These are phyloP conservation scores for Panulirus ornatus DNA, from an alignment of 1,140 invertebrate species.

Conservation along the genomic window DNA sequence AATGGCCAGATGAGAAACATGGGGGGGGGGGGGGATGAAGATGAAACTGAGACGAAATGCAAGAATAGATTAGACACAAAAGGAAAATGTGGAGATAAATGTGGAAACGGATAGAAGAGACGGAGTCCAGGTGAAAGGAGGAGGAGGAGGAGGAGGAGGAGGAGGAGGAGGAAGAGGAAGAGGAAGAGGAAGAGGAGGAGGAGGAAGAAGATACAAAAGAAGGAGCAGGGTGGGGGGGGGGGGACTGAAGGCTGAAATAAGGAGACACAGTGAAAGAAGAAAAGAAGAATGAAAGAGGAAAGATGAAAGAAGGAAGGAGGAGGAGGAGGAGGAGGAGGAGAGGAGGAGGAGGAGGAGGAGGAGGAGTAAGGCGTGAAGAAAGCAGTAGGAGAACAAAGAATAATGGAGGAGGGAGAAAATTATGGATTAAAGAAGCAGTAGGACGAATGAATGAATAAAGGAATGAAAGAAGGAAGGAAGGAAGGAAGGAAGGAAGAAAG, in stretches of 20 bases:
- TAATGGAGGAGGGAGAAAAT: background rate
- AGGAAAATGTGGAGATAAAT: too few species aligned
- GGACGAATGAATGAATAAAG: too few species aligned
- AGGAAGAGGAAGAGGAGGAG: constrained; percentile 12
- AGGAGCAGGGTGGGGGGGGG: constrained; percentile 1
- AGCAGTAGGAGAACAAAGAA: background rate
- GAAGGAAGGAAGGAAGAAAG: background rate
- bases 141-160: background rate
- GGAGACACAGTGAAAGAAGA: constrained; percentile 24
- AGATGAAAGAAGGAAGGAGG: constrained; percentile 7
- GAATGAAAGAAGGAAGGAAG: background rate
- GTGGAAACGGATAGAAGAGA: too few species aligned
- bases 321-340: background rate
- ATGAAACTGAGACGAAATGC: too few species aligned
- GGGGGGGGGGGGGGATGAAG: background rate
- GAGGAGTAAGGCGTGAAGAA: background rate
- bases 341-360: background rate
- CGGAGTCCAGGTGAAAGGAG: background rate
- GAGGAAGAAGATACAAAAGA: background rate
- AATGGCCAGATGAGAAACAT: background rate
- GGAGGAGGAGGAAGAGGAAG: constrained; percentile 6
- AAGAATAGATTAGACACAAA: too few species aligned
- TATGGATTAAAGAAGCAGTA: background rate
- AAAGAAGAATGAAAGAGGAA: background rate
- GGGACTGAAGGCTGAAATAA: background rate